Evolutionary conservation across 1,140 invertebrate genomes (phyloP), one percentile per base, ranked within the genome.

Genomic region (Anthonomus grandis): DNA sequence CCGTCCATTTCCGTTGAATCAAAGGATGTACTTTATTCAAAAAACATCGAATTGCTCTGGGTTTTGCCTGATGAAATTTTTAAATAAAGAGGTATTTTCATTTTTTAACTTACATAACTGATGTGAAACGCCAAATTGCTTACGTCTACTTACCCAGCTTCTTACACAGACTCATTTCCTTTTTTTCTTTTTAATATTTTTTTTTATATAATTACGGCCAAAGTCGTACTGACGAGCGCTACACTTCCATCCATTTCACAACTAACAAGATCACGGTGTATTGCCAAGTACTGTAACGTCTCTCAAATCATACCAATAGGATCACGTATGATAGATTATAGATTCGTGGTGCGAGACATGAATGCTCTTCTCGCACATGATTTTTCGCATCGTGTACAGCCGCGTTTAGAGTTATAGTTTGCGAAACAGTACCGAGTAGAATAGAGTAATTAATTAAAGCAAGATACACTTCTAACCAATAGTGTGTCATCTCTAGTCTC

Each of bases 101-200:
- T 31, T 31, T 31, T 31, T 8, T 31, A 6, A 31, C n/a, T 31
- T 31, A n/a, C 27, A 6, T 31, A 31, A 31, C 4, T 39, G 13
- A 12, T 39, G 37, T 6, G 17, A 39, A 39, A 15, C 13, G n/a
- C 17, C 15, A 12, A 17, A 9, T 12, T 12, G 5, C 17, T 31
- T 31, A n/a, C 27, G 27, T 31, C 27, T 31, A n/a, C 27, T 31
- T 31, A 31, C n/a, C 27, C 27, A 31, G 6, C n/a, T 31, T 31
- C 27, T 6, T n/a, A n/a, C 27, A 6, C 27, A 31, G 6, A 31
- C 27, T n/a, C 27, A n/a, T 31, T 31, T 31, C n/a, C n/a, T n/a
- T 31, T n/a, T 31, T 31, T 31, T 31, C 27, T 31, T 31, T 39
- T 39, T 39, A 39, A 15, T 17, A 12, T 39, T 39, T 39, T 39